A percentile compares a stretch with the other conserved stretches of the same genome.
These are phyloP conservation scores for Parnassius mnemosyne DNA, from an alignment of 2,888 invertebrate genomes.

Conservation along the genomic window DNA sequence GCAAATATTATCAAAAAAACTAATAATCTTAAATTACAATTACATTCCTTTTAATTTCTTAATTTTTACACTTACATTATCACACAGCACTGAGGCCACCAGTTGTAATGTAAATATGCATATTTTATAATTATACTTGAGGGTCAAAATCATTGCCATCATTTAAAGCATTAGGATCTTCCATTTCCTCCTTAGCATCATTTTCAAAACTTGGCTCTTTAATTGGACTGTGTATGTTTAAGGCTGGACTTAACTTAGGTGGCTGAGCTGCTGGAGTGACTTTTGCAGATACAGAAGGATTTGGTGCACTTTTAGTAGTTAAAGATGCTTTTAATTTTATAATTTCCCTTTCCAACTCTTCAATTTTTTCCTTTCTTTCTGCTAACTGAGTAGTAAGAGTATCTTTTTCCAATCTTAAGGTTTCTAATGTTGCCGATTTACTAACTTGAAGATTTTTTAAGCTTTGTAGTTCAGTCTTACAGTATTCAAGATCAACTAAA, in stretches of 20 bases:
- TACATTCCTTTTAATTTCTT: not conserved
- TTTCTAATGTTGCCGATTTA: constrained; percentile 67
- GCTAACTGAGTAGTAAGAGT: constrained; percentile 60
- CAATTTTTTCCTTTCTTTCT: constrained; percentile 65
- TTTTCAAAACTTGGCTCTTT: constrained; percentile 68
- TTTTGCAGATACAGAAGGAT: constrained; percentile 51
- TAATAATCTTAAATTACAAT: constrained; percentile 19
- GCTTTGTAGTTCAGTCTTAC: constrained; percentile 71
- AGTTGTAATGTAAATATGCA: not conserved
- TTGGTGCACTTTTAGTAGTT: constrained; percentile 61
- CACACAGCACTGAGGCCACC: constrained; percentile 4
- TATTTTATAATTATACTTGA: constrained; percentile 40
- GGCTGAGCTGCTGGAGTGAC: constrained; percentile 66
- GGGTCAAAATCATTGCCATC: constrained; percentile 67
- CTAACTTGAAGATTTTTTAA: constrained; percentile 72
- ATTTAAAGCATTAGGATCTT: constrained; percentile 64
- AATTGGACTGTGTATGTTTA: constrained; percentile 57
- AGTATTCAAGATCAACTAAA: constrained; percentile 61
- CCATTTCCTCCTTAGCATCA: constrained; percentile 75
- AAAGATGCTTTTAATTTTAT: constrained; percentile 56
- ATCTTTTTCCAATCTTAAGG: constrained; percentile 69
- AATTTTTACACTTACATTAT: constrained; percentile 25
- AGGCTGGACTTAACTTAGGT: constrained; percentile 60
- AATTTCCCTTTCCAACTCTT: constrained; percentile 65
- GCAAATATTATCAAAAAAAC: not conserved